Evolutionary conservation across 2,113 vertebrate species (phyloP).

Genomic region (Colaptes auratus): DNA sequence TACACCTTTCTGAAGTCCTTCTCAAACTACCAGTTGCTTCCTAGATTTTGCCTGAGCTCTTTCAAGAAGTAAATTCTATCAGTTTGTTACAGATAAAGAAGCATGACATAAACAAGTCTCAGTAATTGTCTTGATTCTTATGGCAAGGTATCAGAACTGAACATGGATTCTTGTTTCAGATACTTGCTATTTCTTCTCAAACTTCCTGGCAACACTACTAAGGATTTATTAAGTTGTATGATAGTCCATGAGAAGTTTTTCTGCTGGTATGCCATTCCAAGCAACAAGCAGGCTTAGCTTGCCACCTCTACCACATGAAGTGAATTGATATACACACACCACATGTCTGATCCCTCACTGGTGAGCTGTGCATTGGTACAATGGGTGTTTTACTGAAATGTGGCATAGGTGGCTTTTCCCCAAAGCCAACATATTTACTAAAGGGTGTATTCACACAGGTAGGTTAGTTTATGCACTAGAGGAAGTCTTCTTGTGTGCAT

Average conservation of each 20-base stretch:
- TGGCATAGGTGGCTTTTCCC: not conserved
- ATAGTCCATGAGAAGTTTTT: not conserved
- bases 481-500: not conserved
- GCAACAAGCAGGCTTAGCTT: not conserved
- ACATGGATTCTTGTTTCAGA: not conserved
- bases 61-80: not conserved
- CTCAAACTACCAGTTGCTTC: not conserved
- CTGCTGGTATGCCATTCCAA: not conserved
- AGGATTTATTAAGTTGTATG: not conserved
- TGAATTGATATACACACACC: rapidly evolving
- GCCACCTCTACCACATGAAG: not conserved
- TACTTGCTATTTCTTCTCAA: not conserved
- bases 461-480: not conserved
- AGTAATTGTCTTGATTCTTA: not conserved
- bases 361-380: not conserved
- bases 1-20: not conserved
- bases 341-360: not conserved
- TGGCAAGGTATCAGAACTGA: not conserved
- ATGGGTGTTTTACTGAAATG: not conserved
- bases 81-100: not conserved
- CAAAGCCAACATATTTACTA: not conserved
- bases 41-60: not conserved
- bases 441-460: not conserved
- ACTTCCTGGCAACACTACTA: not conserved
- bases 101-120: not conserved